Conservation (phyloP, 2,797 vertebrate genomes). For the Alauda arvensis region DNA sequence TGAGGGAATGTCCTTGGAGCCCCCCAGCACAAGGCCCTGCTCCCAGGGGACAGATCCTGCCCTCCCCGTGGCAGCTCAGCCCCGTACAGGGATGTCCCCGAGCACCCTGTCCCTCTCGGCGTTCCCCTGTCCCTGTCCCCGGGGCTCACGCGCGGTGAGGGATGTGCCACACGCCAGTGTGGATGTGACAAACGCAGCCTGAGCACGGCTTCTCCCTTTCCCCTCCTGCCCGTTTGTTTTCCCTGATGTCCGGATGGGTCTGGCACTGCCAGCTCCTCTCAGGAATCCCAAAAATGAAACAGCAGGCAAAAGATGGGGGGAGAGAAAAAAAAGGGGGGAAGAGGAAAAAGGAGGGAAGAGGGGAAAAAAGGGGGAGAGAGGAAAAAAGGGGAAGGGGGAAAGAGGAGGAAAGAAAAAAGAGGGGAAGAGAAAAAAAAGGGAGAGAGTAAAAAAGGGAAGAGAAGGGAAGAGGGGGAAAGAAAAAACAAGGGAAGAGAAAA, state of each 20-base stretch:
- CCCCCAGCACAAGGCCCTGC: rapidly evolving
- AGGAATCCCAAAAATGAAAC: neutral
- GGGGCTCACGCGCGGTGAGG: neutral
- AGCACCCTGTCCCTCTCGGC: neutral
- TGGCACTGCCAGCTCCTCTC: neutral
- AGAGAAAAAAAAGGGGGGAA: too few species aligned
- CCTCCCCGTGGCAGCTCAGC: neutral
- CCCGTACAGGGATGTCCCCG: neutral
- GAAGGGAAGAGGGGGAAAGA: too few species aligned
- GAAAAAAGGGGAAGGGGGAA: neutral
- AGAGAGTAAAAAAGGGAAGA: neutral
- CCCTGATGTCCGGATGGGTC: neutral
- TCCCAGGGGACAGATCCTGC: neutral
- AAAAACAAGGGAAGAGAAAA: too few species aligned
- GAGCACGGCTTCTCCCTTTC: neutral
- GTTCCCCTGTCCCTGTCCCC: rapidly evolving
- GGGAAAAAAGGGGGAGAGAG: too few species aligned
- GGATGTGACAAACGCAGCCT: neutral
- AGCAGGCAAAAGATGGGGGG: rapidly evolving
- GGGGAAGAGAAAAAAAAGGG: neutral
- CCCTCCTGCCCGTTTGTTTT: neutral
- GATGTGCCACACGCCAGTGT: neutral
- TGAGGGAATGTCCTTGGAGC: neutral
- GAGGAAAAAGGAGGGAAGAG: too few species aligned
- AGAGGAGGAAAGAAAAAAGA: too few species aligned